These are phyloP conservation scores for Microctenopoma lineatum DNA, from an alignment of 2,797 vertebrate genomes.

Conservation along the genomic window DNA sequence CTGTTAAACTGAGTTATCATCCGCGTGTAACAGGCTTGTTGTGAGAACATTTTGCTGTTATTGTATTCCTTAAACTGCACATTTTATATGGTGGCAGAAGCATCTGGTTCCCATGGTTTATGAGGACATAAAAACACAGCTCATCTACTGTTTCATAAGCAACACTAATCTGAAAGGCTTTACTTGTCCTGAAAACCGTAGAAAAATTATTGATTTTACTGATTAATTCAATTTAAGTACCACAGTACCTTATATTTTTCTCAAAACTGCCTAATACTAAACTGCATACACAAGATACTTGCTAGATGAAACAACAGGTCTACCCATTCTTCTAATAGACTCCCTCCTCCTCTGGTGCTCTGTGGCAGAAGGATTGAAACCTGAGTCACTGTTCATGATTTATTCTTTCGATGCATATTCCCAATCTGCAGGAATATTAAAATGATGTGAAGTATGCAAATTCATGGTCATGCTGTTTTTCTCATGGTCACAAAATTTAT, in stretches of 20 bases:
- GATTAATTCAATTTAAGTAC: constrained; percentile 56
- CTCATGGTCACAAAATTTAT: constrained; percentile 34
- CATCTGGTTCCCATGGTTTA: constrained; percentile 47
- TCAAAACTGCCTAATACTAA: constrained; percentile 39
- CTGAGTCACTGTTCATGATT: constrained; percentile 11
- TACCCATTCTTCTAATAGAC: neutral
- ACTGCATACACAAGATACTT: neutral
- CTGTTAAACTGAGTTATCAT: constrained; percentile 39
- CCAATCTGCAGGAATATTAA: neutral
- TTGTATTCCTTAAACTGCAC: constrained; percentile 16
- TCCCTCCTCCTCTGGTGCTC: neutral
- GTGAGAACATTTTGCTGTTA: constrained; percentile 23
- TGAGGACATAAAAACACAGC: constrained; percentile 16
- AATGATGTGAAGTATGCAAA: constrained; percentile 6
- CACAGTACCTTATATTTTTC: constrained; percentile 22
- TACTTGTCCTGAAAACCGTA: constrained; percentile 49
- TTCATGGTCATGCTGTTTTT: constrained; percentile 36
- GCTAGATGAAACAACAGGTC: neutral
- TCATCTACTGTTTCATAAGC: constrained; percentile 37
- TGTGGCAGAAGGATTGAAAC: constrained; percentile 27
- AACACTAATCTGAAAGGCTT: constrained; percentile 46
- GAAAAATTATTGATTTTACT: constrained; percentile 32
- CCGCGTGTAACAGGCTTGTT: constrained; percentile 35
- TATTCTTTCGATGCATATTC: constrained; percentile 18
- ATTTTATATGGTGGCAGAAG: constrained; percentile 27